Percentiles rank a stretch among this genome's conserved stretches.
These are phyloP conservation scores for Amblyornis subalaris DNA, from an alignment of 2,113 vertebrate genomes.

Conservation along the genomic window DNA sequence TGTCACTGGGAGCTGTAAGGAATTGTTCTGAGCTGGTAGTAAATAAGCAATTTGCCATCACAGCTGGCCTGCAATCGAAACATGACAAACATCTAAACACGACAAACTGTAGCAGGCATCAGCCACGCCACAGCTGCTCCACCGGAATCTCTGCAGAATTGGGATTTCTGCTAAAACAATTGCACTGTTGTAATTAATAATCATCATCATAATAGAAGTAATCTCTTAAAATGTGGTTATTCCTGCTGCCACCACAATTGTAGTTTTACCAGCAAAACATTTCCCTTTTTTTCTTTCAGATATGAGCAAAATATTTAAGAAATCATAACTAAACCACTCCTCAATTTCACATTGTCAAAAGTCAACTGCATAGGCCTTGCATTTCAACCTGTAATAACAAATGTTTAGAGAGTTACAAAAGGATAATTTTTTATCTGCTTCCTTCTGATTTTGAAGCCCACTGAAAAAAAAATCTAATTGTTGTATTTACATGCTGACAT, in stretches of 20 bases:
- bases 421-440: not conserved
- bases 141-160: not conserved
- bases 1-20: not conserved
- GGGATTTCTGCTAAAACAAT: not conserved
- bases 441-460: not conserved
- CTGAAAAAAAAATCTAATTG: not conserved
- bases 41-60: slow-evolving; percentile 24
- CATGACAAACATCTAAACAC: not conserved
- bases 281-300: not conserved
- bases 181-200: not conserved
- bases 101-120: not conserved
- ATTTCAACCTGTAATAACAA: not conserved
- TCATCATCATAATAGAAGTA: not conserved
- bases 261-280: not conserved
- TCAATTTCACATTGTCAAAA: not conserved
- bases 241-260: not conserved
- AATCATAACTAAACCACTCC: not conserved
- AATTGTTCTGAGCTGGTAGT: not conserved
- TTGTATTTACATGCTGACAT: not conserved
- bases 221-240: not conserved
- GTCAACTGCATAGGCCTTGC: not conserved
- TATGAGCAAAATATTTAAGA: not conserved
- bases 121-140: not conserved
- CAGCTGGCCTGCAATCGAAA: not conserved
- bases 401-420: not conserved